Evolutionary conservation across 2,888 invertebrate species (phyloP), one percentile per base, ranked within the genome.

Genomic region (Ennomos erosarius): DNA sequence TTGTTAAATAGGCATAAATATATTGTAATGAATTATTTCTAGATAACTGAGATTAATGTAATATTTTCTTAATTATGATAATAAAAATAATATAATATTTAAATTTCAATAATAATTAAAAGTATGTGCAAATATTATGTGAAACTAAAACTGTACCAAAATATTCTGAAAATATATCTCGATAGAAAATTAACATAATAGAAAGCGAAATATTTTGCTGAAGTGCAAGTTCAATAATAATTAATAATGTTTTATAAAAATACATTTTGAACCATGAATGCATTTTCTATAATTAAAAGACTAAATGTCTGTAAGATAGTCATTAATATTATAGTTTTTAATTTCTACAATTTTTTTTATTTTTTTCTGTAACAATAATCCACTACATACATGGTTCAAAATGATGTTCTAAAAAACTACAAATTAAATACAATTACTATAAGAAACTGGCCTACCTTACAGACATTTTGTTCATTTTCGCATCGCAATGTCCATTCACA

Each of bases 231-330:
- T n/a, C n/a, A n/a, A n/a, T 26, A 48, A 11, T n/a, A 6, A 6
- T 26, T 26, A 26, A 26, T 48, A 11, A 11, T 9, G 9, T n/a
- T 1, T 42, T 34, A 10, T 10, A 34, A 46, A 54, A 13, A 47
- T 54, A 48, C 40, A 66, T 43, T 26, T 71, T 83, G 90, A 91
- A 91, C 91, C 91, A 91, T 91, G 91, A 91, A 91, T 90, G 90
- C 70, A 50, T 65, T 46, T 11, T 43, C 1, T 10, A 36, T 12
- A 33, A 34, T 48, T 44, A 63, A 70, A 65, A 70, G 73, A 84
- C 81, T 68, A 84, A 82, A 91, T 90, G 91, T 92, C 91, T 91
- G 91, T 92, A 91, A 91, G 91, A 88, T 89, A 87, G 61, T 48
- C 37, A 65, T 46, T 9, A 11, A 46, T 40, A 40, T 10, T 12